Conservation (phyloP, 1,140 invertebrate species). For the Physella acuta region DNA sequence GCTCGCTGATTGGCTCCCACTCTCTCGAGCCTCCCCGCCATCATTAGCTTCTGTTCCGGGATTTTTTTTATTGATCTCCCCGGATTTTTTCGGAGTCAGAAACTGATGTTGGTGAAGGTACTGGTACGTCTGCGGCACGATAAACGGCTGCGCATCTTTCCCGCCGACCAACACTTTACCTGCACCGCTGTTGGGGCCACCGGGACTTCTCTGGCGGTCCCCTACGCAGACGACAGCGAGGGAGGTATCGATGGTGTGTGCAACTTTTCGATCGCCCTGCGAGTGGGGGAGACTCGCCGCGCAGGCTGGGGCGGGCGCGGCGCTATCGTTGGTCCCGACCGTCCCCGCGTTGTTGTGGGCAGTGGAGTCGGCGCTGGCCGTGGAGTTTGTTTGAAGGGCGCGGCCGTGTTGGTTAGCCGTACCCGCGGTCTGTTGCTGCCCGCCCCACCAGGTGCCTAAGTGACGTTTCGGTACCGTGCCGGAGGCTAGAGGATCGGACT, state of each 20-base stretch:
- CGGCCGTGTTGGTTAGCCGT: too few species aligned
- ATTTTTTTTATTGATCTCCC: conserved; percentile 3
- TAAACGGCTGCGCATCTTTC: conserved; percentile 6
- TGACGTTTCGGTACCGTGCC: neutral
- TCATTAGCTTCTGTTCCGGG: neutral
- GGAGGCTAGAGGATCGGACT: conserved; percentile 9
- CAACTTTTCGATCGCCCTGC: neutral
- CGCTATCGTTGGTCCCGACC: neutral
- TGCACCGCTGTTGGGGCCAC: neutral
- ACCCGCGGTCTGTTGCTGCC: neutral
- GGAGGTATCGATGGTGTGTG: conserved; percentile 3
- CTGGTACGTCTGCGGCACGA: conserved; percentile 19
- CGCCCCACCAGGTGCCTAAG: neutral
- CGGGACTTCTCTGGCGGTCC: neutral
- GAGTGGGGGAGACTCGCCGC: neutral
- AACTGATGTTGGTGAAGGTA: conserved; percentile 13
- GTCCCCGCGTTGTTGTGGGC: too few species aligned
- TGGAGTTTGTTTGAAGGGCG: too few species aligned
- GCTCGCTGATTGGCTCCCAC: conserved; percentile 3
- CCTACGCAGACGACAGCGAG: neutral
- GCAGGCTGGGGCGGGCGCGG: neutral
- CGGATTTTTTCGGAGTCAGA: neutral
- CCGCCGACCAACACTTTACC: neutral
- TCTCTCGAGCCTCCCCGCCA: neutral
- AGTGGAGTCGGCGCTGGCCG: too few species aligned